phyloP scores from a whole-genome alignment of 2,113 vertebrate species.

The Sceloporus tristichus region DNA sequence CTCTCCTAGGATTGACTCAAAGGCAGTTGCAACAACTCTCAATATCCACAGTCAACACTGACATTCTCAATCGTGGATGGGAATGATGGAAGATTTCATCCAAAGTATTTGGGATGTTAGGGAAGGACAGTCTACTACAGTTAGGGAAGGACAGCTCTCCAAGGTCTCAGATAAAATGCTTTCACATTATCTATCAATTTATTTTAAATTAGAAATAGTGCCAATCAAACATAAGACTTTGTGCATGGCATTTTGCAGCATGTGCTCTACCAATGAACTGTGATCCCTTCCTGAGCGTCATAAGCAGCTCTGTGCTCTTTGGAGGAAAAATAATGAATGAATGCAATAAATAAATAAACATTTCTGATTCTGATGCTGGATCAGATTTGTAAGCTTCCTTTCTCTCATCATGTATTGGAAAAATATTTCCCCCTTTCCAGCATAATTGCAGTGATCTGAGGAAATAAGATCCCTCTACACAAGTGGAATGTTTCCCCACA shows the following conservation, averaged over 20 bases:
- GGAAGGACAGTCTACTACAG: background rate
- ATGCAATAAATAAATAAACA: background rate
- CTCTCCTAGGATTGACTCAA: too few relatives aligned
- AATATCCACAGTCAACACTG: background rate
- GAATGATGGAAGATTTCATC: background rate
- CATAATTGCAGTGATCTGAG: constrained; percentile 33
- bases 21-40: background rate
- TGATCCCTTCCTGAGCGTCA: background rate
- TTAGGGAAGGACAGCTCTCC: background rate
- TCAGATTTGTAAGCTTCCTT: background rate
- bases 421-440: constrained; percentile 34
- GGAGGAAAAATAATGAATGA: background rate
- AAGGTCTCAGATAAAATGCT: background rate
- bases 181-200: background rate
- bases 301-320: background rate
- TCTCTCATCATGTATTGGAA: constrained; percentile 19
- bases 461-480: constrained; percentile 50
- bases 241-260: background rate
- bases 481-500: constrained; percentile 52
- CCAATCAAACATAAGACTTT: background rate
- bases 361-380: constrained; percentile 29
- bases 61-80: background rate
- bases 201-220: background rate
- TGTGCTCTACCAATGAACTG: background rate
- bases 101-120: background rate